A percentile compares a stretch with the other conserved stretches of the same genome.
These are phyloP conservation scores for Trichosurus vulpecula DNA, from an alignment of 2,797 vertebrate species.

Conservation along the genomic window DNA sequence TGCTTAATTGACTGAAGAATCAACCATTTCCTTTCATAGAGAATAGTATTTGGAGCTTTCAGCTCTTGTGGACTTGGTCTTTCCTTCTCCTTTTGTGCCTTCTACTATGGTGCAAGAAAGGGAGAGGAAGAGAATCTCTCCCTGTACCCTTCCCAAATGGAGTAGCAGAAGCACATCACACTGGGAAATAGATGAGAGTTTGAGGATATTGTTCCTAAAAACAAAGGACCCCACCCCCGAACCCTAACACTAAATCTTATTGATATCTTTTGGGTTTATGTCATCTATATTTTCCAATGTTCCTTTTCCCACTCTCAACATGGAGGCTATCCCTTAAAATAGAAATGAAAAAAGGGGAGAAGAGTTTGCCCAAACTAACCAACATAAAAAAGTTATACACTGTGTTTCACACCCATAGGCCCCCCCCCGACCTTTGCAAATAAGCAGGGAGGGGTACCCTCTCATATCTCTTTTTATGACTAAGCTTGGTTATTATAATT, in stretches of 20 bases:
- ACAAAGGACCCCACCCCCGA: background rate
- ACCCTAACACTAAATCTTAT: background rate
- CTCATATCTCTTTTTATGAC: background rate
- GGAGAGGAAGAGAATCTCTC: background rate
- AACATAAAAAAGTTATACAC: background rate
- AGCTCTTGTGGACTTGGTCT: background rate
- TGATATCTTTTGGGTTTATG: background rate
- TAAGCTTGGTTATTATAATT: background rate
- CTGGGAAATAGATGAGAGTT: background rate
- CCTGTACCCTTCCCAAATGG: background rate
- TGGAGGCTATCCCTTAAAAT: background rate
- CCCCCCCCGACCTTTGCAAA: background rate
- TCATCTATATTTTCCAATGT: background rate
- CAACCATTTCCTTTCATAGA: background rate
- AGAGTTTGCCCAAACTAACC: background rate
- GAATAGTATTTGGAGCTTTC: background rate
- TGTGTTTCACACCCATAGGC: background rate
- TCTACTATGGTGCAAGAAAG: background rate
- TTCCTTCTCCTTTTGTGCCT: background rate
- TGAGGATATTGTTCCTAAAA: background rate
- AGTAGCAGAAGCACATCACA: background rate
- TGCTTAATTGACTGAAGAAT: background rate
- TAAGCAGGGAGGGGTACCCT: background rate
- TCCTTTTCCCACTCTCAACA: background rate
- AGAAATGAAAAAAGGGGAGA: background rate